phyloP scores from a whole-genome alignment of 2,113 vertebrate species.

The Tachysurus vachellii region DNA sequence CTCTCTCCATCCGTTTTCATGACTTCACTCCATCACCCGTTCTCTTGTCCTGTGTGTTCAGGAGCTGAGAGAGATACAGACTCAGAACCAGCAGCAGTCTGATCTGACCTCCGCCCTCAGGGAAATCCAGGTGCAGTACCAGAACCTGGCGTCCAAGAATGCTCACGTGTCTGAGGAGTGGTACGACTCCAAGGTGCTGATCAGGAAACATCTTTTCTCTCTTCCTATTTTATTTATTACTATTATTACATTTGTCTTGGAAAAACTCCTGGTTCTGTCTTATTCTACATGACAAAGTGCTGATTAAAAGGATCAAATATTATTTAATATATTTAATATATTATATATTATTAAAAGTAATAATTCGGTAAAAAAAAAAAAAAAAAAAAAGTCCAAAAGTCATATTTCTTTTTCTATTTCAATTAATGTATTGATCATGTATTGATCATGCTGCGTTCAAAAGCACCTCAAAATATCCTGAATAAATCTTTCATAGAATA shows the following conservation, averaged over 20 bases:
- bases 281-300: background rate
- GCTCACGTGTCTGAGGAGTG: slow-evolving; percentile 94
- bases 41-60: slow-evolving; percentile 52
- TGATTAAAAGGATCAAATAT: background rate
- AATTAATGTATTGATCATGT: background rate
- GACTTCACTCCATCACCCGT: background rate
- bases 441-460: background rate
- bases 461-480: background rate
- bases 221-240: background rate
- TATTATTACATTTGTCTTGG: slow-evolving; percentile 9
- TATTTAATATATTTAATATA: too few relatives aligned
- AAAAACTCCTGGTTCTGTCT: background rate
- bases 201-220: background rate
- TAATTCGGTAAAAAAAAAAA: background rate
- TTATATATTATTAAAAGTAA: too few relatives aligned
- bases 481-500: background rate
- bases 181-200: slow-evolving; percentile 94
- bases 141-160: slow-evolving; percentile 93
- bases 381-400: background rate
- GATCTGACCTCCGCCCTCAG: slow-evolving; percentile 93
- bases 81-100: slow-evolving; percentile 88
- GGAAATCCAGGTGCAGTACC: slow-evolving; percentile 93
- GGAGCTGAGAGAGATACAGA: slow-evolving; percentile 91
- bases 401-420: too few relatives aligned
- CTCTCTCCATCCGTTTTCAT: background rate